These are phyloP conservation scores for Typhlomys cinereus DNA, from an alignment of 2,113 vertebrate genomes.

Conservation along the genomic window DNA sequence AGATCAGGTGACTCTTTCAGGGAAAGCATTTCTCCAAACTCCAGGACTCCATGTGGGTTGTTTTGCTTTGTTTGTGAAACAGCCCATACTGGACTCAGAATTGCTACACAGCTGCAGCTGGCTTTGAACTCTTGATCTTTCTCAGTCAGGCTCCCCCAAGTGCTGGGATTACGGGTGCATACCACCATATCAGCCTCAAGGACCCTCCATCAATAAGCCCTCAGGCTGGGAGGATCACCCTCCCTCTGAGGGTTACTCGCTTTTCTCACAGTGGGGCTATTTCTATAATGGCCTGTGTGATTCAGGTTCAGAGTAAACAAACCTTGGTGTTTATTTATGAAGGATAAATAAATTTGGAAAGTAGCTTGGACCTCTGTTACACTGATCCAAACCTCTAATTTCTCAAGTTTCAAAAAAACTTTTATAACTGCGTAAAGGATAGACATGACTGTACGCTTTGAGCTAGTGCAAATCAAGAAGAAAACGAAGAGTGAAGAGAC, in stretches of 20 bases:
- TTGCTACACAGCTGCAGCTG: not conserved
- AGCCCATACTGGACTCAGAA: not conserved
- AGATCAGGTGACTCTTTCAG: not conserved
- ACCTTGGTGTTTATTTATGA: not conserved
- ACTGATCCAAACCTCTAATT: not conserved
- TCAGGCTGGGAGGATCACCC: not conserved
- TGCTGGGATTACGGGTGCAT: not conserved
- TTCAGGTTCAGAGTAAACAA: not conserved
- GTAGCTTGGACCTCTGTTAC: not conserved
- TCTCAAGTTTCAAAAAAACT: not conserved
- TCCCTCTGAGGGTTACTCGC: not conserved
- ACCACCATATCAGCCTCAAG: not conserved
- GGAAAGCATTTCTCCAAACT: not conserved
- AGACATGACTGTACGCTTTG: not conserved
- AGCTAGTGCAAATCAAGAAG: not conserved
- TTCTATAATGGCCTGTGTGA: not conserved
- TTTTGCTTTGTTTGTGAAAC: not conserved
- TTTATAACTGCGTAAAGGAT: no score
- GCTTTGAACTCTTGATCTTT: not conserved
- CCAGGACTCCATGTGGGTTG: not conserved
- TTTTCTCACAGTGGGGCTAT: not conserved
- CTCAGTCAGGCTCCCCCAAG: not conserved
- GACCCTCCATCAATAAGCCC: not conserved
- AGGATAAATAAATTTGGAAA: not conserved
- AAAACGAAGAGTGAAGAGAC: not conserved